phyloP scores from a whole-genome alignment of 2,888 invertebrate genomes.

The Euproctis similis region DNA sequence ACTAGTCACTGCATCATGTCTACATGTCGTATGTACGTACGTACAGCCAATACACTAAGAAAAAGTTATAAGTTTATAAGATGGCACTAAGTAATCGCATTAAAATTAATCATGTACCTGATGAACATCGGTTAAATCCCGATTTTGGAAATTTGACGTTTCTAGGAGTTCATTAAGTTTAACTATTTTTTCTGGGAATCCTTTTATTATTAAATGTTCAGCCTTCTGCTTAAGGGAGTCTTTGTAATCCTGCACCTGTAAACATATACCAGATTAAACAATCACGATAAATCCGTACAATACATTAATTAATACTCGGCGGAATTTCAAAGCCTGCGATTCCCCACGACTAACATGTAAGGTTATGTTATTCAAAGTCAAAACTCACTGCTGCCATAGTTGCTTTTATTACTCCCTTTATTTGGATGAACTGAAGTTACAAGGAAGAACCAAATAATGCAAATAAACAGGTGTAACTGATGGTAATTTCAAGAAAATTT shows the following conservation, averaged over 20 bases:
- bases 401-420: slow-evolving; percentile 8
- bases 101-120: no score
- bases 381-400: slow-evolving; percentile 35
- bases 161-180: slow-evolving; percentile 91
- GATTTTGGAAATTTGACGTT: slow-evolving; percentile 86
- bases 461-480: slow-evolving; percentile 12
- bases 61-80: no score
- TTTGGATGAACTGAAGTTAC: slow-evolving; percentile 2
- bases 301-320: no score
- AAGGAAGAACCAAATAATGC: slow-evolving; percentile 3
- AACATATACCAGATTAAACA: slow-evolving; percentile 27
- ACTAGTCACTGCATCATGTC: no score
- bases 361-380: slow-evolving; percentile 40
- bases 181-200: slow-evolving; percentile 95
- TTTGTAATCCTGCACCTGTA: slow-evolving; percentile 92
- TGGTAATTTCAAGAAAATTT: slow-evolving; percentile 22
- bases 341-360: slow-evolving; percentile 32
- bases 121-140: slow-evolving; percentile 85
- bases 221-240: slow-evolving; percentile 91
- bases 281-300: no score
- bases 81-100: no score
- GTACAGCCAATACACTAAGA: no score
- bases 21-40: no score
- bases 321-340: slow-evolving; percentile 13
- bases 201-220: slow-evolving; percentile 90